Base-by-base conservation (phyloP, 2,888 invertebrate genomes). In the Dolichomitus sp. region DNA sequence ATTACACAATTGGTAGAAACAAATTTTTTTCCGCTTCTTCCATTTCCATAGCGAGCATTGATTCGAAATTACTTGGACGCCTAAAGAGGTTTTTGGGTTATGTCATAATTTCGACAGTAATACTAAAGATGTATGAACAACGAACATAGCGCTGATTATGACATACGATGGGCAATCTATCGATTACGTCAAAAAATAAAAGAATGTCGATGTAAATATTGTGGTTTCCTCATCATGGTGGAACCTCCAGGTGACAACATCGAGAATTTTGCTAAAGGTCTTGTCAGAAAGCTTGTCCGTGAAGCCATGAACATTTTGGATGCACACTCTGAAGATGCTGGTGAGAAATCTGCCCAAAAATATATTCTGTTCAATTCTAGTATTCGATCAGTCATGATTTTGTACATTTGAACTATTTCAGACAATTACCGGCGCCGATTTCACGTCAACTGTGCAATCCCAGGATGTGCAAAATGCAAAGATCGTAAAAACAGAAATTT, bases 261-360 rank as follows among this genome's bases (percentile, higher is more conserved):
- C 48, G 84, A 89, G 75, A 80, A 84, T 50, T 88, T 90, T 45
- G 90, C 87, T 12, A 88, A 85, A 81, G 86, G 86, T 59, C 81
- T 91, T 57, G 79, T 91, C 23, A 86, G 88, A 72, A 85, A 86
- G 65, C 88, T 91, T 66, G 87, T 90, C 80, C 23, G 85, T 33
- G 87, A 90, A 76, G 90, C 89, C 11, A 84, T 90, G 59, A 82
- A 88, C 54, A 68, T 82, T 65, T 50, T 87, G 45, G 85, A 86
- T 37, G 52, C 33, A 33, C 73, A 48, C 12, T 9, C 11, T 45
- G 80, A 80, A 14, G 42, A 63, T 61, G 6, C 19, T 23, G 72
- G 76, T 83, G 54, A 68, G 57, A 70, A 45, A 40, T 48, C 12
- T 19, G 6, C 1, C 12, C n/a, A n/a, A 17, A 14, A 0, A 17